A percentile compares a stretch with the other conserved stretches of the same genome.
Conservation (phyloP, 1,140 invertebrate genomes). For the Heliothis subflexa region DNA sequence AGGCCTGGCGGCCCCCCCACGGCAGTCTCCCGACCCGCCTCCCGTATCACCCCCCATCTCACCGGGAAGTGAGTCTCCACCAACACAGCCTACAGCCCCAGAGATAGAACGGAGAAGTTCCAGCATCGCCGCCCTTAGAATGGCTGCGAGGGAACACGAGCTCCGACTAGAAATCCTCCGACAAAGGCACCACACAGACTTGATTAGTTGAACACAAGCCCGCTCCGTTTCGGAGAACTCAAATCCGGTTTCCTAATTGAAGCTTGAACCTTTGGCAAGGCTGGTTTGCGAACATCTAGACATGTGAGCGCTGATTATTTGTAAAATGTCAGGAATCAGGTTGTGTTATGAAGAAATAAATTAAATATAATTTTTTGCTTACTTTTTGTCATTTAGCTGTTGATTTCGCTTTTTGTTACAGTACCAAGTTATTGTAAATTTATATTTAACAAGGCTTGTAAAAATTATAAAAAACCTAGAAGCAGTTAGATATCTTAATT, state of each 20-base stretch:
- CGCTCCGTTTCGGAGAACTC: constrained; percentile 21
- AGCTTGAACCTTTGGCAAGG: constrained; percentile 30
- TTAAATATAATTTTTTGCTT: neutral
- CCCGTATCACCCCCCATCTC: constrained; percentile 87
- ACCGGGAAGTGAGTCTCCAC: constrained; percentile 80
- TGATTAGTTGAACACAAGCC: constrained; percentile 89
- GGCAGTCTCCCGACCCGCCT: constrained; percentile 87
- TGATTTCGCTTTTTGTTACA: neutral
- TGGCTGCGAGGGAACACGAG: constrained; percentile 97
- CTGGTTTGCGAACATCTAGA: constrained; percentile 9
- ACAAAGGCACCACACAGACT: constrained; percentile 91
- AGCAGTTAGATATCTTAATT: constrained; percentile 28
- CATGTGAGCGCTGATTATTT: constrained; percentile 18
- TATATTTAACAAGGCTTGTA: neutral
- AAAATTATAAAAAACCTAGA: neutral
- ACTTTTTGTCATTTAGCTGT: constrained; percentile 5
- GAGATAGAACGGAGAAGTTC: constrained; percentile 93
- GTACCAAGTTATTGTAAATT: neutral
- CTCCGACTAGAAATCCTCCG: constrained; percentile 93
- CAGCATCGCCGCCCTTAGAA: constrained; percentile 95
- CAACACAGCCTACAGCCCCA: constrained; percentile 75
- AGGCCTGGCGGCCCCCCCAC: constrained; percentile 91
- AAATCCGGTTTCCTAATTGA: constrained; percentile 41
- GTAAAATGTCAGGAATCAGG: constrained; percentile 29
- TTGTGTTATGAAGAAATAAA: constrained; percentile 14